Evolutionary conservation across 2,113 vertebrate species (phyloP).

Genomic region (Gallinago undulata): DNA sequence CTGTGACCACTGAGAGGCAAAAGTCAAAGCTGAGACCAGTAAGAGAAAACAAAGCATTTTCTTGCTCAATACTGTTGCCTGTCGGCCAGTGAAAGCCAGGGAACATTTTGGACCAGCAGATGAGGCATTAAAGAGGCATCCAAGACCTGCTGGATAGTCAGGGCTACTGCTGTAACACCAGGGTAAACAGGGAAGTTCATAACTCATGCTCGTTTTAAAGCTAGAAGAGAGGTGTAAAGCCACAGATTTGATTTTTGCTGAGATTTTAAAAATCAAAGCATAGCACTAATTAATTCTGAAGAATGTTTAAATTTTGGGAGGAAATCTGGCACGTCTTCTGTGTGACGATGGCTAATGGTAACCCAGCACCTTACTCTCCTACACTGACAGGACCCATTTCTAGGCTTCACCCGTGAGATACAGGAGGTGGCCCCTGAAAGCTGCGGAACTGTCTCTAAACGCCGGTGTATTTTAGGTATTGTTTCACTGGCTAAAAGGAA

Average conservation of each 20-base stretch:
- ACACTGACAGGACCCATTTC: rapidly evolving
- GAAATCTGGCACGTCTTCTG: neutral
- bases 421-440: rapidly evolving
- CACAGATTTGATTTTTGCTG: neutral
- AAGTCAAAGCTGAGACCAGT: neutral
- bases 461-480: neutral
- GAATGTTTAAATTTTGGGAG: neutral
- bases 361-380: neutral
- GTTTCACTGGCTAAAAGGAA: neutral
- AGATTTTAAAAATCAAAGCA: neutral
- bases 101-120: neutral
- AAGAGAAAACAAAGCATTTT: neutral
- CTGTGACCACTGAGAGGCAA: neutral
- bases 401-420: neutral
- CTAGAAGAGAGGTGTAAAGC: neutral
- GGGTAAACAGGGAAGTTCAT: neutral
- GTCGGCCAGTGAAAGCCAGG: neutral
- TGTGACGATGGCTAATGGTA: no score
- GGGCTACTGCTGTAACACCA: neutral
- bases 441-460: neutral
- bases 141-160: neutral
- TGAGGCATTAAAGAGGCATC: neutral
- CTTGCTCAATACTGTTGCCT: neutral
- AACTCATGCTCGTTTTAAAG: neutral
- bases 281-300: neutral